Base-by-base conservation (phyloP, 2,888 invertebrate species). In the Hypomecis atomaria region DNA sequence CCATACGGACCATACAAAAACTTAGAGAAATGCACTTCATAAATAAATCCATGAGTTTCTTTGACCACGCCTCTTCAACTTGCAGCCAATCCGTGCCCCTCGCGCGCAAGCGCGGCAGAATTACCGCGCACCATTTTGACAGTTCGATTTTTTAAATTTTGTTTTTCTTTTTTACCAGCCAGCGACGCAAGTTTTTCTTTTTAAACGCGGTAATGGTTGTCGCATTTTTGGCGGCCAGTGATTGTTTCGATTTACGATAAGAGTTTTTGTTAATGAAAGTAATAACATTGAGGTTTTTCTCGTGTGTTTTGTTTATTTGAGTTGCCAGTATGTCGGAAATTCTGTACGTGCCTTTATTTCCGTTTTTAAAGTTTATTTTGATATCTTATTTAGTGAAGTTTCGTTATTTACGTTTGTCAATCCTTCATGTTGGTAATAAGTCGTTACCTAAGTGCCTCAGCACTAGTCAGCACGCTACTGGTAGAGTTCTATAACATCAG, bases 121-220 rank as follows among this genome's bases (percentile, higher is more conserved):
- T 89, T 90, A 89, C 87, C 79, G 88, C 87, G 79, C 81, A 86
- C 88, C 90, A 87, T 92, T 90, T 89, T 92, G 91, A 92, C 91
- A 91, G 88, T 86, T 89, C 85, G 82, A 69, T 77, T 81, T 79
- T 76, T 81, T 78, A 70, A 63, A 67, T 66, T n/a, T 81, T 75
- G 73, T 83, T 84, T 83, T 81, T 78, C 78, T 79, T 80, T 75
- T 76, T 78, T 79, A 72, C 72, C 66, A 71, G 78, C 81, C 86
- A 82, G 71, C 74, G 77, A 77, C 75, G 70, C 75, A n/a, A 34
- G 78, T 79, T 71, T 76, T 80, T 88, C 86, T 88, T 84, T 76
- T 77, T 77, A 78, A 71, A 77, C 64, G 33, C 50, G 43, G 78
- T 81, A 84, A 86, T 84, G 82, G 83, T 82, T 81, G 83, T 83